Conservation (phyloP, 2,113 vertebrate genomes). For the Phaetusa simplex region DNA sequence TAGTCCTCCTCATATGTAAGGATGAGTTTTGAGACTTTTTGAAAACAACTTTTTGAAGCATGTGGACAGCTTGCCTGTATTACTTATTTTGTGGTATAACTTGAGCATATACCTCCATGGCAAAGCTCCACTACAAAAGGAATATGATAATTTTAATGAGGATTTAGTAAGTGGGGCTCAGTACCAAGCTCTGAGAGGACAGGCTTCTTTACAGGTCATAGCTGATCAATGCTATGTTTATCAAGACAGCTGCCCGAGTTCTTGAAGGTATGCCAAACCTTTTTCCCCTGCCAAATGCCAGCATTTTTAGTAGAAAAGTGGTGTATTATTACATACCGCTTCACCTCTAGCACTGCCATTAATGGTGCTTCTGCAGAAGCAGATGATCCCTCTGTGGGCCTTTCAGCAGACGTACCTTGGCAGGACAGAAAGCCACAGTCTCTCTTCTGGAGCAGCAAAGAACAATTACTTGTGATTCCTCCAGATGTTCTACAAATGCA, state of each 20-base stretch:
- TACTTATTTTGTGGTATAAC: neutral
- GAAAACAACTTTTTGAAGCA: neutral
- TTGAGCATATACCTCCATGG: neutral
- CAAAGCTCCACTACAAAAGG: neutral
- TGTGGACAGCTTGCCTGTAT: neutral
- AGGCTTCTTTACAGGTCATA: neutral
- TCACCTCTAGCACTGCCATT: neutral
- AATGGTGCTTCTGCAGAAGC: neutral
- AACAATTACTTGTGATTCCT: neutral
- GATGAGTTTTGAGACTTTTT: neutral
- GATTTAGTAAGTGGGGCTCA: neutral
- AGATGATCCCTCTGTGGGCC: rapidly evolving
- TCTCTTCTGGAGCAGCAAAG: neutral
- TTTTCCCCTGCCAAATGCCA: neutral
- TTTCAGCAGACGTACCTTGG: neutral
- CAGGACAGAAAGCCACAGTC: neutral
- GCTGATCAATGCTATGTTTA: neutral
- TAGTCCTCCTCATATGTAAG: rapidly evolving
- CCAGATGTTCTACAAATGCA: neutral
- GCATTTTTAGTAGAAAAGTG: neutral
- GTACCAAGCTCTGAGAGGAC: neutral
- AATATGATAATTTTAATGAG: neutral
- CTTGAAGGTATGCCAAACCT: neutral
- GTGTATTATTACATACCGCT: neutral
- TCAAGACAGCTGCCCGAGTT: neutral